Evolutionary conservation across 2,888 invertebrate species (phyloP).

Genomic region (Mellilla xanthometata): DNA sequence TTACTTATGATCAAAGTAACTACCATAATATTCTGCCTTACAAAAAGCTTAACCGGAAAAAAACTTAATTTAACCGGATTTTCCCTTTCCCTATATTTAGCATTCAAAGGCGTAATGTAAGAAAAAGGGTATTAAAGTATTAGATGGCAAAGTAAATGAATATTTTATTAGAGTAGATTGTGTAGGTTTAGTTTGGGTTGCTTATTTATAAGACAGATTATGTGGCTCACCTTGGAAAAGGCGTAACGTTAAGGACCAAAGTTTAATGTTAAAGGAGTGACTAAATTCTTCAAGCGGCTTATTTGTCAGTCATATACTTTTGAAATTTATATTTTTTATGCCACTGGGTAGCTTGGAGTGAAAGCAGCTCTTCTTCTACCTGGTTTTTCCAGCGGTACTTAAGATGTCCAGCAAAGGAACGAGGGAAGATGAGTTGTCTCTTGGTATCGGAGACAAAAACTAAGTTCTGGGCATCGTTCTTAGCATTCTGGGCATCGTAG

Average conservation of each 20-base stretch:
- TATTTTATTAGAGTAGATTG: conserved; percentile 12
- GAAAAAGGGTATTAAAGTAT: conserved; percentile 20
- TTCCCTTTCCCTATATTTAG: conserved; percentile 14
- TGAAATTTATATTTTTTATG: no score
- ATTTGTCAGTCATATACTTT: no score
- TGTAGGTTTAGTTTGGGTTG: conserved; percentile 1
- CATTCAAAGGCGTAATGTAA: conserved; percentile 12
- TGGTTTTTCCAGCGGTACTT: no score
- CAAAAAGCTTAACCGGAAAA: conserved; percentile 15
- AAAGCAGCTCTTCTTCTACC: no score
- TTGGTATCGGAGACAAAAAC: no score
- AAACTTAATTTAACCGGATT: conserved; percentile 19
- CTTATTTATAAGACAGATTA: background rate
- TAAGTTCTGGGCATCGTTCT: no score
- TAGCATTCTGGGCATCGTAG: no score
- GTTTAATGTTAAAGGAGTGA: no score
- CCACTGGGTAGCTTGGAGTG: no score
- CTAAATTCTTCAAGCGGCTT: no score
- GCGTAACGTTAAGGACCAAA: background rate
- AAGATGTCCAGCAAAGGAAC: no score
- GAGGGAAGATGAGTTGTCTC: no score
- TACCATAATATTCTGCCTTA: conserved; percentile 14
- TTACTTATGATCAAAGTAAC: conserved; percentile 17
- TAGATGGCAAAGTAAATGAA: conserved; percentile 5
- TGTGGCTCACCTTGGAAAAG: background rate